A percentile compares a stretch with the other conserved stretches of the same genome.
Evolutionary conservation across 2,113 vertebrate species (phyloP).

Genomic region (Bambusicola thoracicus): DNA sequence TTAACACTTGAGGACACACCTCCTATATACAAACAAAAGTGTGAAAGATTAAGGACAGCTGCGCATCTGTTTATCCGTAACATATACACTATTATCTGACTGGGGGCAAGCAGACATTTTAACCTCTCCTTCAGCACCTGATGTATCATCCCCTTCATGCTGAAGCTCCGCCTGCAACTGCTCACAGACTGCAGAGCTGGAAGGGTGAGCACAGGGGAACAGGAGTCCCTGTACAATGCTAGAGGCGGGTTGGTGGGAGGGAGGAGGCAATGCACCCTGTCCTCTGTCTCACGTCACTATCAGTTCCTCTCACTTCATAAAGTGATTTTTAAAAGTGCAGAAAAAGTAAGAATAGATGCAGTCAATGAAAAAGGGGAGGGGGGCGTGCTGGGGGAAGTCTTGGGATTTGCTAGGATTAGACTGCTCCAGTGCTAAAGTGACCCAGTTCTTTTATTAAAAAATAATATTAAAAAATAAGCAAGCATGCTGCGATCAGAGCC

Average conservation of each 20-base stretch:
- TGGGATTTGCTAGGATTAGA: neutral
- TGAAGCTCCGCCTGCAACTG: neutral
- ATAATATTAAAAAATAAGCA: neutral
- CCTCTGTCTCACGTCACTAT: neutral
- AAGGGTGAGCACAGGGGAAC: neutral
- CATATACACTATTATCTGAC: slow-evolving; percentile 42
- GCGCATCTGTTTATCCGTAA: slow-evolving; percentile 14
- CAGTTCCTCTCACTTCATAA: neutral
- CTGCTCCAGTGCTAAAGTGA: neutral
- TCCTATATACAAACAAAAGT: slow-evolving; percentile 46
- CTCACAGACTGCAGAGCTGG: neutral
- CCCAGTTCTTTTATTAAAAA: accelerated
- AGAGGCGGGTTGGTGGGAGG: neutral
- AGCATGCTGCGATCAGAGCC: neutral
- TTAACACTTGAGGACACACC: slow-evolving; percentile 47
- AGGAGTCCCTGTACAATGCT: neutral
- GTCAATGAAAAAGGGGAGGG: neutral
- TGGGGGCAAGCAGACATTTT: slow-evolving; percentile 20
- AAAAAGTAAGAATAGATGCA: neutral
- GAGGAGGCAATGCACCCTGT: neutral
- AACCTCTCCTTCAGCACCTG: slow-evolving; percentile 51
- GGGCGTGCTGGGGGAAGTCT: no score
- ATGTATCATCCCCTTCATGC: neutral
- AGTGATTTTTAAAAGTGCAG: neutral
- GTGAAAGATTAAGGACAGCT: slow-evolving; percentile 57